Evolutionary conservation across 2,797 vertebrate species (phyloP).

Genomic region (Gadopsis bispinosus): DNA sequence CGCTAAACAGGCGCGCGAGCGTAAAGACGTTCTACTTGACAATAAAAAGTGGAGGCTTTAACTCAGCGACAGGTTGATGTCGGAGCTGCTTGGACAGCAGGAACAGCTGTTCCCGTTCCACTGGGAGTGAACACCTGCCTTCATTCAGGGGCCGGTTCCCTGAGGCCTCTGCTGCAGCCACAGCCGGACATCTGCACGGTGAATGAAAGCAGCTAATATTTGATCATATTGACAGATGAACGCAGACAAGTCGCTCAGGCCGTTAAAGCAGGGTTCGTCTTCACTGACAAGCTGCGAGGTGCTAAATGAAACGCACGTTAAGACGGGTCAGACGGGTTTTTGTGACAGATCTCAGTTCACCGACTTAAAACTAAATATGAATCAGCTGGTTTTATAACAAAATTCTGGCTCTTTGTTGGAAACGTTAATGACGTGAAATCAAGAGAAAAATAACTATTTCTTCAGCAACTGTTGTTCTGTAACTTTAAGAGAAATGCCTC

Average conservation of each 20-base stretch:
- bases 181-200: constrained; percentile 59
- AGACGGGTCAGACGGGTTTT: constrained; percentile 3
- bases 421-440: constrained; percentile 4
- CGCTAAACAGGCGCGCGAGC: neutral
- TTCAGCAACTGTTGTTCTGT: neutral
- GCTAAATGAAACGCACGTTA: constrained; percentile 7
- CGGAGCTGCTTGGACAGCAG: constrained; percentile 23
- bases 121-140: constrained; percentile 62
- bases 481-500: neutral
- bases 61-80: constrained; percentile 32
- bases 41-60: neutral
- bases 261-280: constrained; percentile 40
- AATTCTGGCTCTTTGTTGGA: neutral
- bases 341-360: neutral
- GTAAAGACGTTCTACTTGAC: neutral
- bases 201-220: constrained; percentile 54
- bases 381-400: neutral
- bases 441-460: neutral
- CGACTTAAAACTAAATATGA: neutral
- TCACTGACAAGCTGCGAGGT: constrained; percentile 23
- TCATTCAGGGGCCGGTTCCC: constrained; percentile 38
- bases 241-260: constrained; percentile 14
- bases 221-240: constrained; percentile 66
- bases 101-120: constrained; percentile 48
- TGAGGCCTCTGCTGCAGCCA: constrained; percentile 34